These are phyloP conservation scores for Furcifer pardalis DNA, from an alignment of 2,797 vertebrate genomes.

Conservation along the genomic window DNA sequence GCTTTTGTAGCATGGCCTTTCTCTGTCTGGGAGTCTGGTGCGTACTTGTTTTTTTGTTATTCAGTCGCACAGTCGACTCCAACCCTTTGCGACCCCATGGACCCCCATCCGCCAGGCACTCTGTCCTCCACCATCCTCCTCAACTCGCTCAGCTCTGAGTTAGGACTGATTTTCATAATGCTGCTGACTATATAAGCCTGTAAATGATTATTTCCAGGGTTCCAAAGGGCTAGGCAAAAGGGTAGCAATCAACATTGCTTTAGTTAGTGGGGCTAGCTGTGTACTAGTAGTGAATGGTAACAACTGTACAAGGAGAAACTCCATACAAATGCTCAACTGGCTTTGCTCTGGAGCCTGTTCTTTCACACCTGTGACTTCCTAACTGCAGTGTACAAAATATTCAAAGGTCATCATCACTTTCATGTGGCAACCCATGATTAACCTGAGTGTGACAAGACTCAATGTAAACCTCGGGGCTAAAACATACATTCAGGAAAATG, in stretches of 20 bases:
- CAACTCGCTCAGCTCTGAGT: too few species aligned
- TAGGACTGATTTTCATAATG: not conserved
- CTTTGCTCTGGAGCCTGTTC: not conserved
- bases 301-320: not conserved
- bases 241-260: not conserved
- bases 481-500: too few species aligned
- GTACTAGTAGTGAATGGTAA: not conserved
- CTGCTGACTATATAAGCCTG: too few species aligned
- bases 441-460: not conserved
- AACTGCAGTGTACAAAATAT: not conserved
- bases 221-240: not conserved
- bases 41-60: not conserved
- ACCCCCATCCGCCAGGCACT: too few species aligned
- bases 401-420: not conserved
- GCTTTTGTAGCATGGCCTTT: not conserved
- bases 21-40: not conserved
- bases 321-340: not conserved
- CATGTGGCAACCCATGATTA: not conserved
- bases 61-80: too few species aligned
- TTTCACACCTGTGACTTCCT: not conserved
- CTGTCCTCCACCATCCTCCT: too few species aligned
- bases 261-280: not conserved
- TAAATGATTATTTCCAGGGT: not conserved
- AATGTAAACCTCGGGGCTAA: not conserved
- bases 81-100: too few species aligned